Base-by-base conservation (phyloP, 2,113 vertebrate species). In the Serilophus lunatus region DNA sequence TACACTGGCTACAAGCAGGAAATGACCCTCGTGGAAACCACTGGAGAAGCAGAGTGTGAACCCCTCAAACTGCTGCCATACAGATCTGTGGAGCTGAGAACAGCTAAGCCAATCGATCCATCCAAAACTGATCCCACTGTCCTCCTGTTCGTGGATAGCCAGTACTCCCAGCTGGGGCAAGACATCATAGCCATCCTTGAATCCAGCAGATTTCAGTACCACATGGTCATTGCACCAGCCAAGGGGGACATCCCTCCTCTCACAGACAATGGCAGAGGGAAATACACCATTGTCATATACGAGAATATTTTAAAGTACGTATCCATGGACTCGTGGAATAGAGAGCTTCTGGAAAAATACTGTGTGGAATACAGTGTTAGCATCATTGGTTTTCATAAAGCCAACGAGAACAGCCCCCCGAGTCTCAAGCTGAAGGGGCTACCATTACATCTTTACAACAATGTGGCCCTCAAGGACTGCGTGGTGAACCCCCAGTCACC, bases 91-190 rank as follows among this genome's bases (percentile, higher is more conserved):
- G 98, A 99, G 83, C 96, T 98, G 36, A 98, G 98, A 94, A 98
- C 98, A 0, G 97, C 98, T 4, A 98, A 98, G 93, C 98, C 99
- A 2, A 98, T 99, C 1, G 98, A 99, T 96, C 98, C 98, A 3
- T 98, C 98, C 8, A 98, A 98, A 90, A 99, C 99, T 9, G 98
- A 99, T 15, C 98, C 98, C 3, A 98, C 98, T 0, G 97, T 99
- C 35, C 98, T 99, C 63, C 98, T 99, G 13, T 98, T 99, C 8
- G 99, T 99, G 91, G 99, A 99, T 90, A 99, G 99, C 79, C 99
- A 99, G 82, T 99, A 99, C 91, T 99, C 99, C 25, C 99, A 99
- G 95, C 98, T 99, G 23, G 99, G 99, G 29, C 99, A 99, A 97
- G 99, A 99, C 78, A 99, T 99, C 72, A 96, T 99, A 90, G 98